Base-by-base conservation (phyloP, 2,113 vertebrate species). In the Hippocampus barbouri region DNA sequence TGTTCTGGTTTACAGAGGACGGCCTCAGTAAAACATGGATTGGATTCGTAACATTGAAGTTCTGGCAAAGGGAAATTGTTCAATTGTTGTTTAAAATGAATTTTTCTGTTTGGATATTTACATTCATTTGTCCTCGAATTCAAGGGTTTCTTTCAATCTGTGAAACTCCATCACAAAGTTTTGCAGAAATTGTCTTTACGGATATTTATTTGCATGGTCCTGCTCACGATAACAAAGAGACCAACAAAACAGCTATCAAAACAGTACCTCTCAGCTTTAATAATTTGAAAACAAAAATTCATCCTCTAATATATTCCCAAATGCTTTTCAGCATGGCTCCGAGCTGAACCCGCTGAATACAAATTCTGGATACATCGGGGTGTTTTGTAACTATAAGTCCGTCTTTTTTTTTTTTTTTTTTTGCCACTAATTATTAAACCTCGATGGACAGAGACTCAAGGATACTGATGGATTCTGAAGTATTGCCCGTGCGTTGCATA, bases 401-500 rank as follows among this genome's bases (percentile, higher is more conserved):
- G 64, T 53, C 40, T 54, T 83, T 38, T 6, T 38, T 34, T 34
- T 34, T 0, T 34, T 6, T 34, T 3, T 34, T 34, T 75, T 53
- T 56, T 65, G 34, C 5, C 38, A 12, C 23, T 59, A 56, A n/a
- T 68, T 63, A 78, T 72, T 68, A 59, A 74, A 69, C 40, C 56
- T 72, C 34, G n/a, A 25, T 57, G 77, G 72, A 73, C 59, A 68
- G 59, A 30, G 43, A 72, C 70, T 79, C 43, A 71, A 59, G 65
- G 80, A 80, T 74, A 71, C 45, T 77, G 12, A 60, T 72, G 66
- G 80, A 82, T 88, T 83, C 75, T 70, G 51, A 21, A 51, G 49
- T 65, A 79, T 85, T 82, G 80, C 76, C 73, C 51, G 71, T 68
- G 66, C 69, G 49, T 78, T 76, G 80, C 81, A 83, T 83, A 79